phyloP scores from a whole-genome alignment of 37 sponge, comb jelly and placozoan species.

The Eunapius fragilis region DNA sequence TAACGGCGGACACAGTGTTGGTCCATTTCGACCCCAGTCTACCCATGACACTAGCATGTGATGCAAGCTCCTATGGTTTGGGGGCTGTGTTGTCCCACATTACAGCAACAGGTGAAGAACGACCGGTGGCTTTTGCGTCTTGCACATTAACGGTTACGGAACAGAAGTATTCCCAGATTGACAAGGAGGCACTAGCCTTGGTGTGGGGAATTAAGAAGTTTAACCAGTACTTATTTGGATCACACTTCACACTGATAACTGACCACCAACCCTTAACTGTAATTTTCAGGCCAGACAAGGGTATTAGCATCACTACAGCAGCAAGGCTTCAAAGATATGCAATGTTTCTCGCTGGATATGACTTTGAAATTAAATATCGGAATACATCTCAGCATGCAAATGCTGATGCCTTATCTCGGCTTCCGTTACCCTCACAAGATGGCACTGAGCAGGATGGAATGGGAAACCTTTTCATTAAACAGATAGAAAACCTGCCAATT shows the following conservation, averaged over 20 bases:
- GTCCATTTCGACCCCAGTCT: slow-evolving; percentile 43
- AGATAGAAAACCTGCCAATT: neutral
- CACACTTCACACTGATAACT: slow-evolving; percentile 53
- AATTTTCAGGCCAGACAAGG: slow-evolving; percentile 51
- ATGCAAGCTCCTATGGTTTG: slow-evolving; percentile 54
- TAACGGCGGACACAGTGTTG: slow-evolving; percentile 16
- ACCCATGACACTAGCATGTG: slow-evolving; percentile 23
- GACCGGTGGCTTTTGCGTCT: slow-evolving; percentile 66
- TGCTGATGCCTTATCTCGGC: slow-evolving; percentile 12
- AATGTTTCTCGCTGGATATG: neutral
- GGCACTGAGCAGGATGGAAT: neutral
- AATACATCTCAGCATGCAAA: slow-evolving; percentile 1
- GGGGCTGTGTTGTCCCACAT: slow-evolving; percentile 64
- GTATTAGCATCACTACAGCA: slow-evolving; percentile 32
- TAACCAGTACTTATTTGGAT: slow-evolving; percentile 68
- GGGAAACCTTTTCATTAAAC: neutral
- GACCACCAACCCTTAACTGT: slow-evolving; percentile 55
- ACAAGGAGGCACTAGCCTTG: slow-evolving; percentile 54
- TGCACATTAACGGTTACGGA: slow-evolving; percentile 45
- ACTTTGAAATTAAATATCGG: neutral
- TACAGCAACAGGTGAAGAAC: slow-evolving; percentile 29
- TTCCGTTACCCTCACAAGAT: neutral
- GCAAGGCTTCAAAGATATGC: slow-evolving; percentile 25
- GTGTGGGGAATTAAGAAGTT: slow-evolving; percentile 52
- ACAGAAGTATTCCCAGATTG: slow-evolving; percentile 66